Conservation (phyloP, 2,888 invertebrate genomes). For the Buathra laborator region DNA sequence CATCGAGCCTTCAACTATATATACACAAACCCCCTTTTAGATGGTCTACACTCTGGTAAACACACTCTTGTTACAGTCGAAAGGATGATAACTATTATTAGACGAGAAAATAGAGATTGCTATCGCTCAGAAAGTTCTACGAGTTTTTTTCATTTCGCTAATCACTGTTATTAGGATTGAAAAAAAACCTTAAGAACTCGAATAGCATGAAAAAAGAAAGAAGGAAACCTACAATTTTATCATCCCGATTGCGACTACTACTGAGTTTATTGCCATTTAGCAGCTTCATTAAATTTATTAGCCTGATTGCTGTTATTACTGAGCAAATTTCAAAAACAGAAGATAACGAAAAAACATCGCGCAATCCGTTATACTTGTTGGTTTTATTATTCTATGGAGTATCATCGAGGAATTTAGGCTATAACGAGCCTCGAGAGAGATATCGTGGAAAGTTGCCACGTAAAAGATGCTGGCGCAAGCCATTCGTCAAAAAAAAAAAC, state of each 20-base stretch:
- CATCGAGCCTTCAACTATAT: background rate
- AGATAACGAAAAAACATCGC: conserved; percentile 6
- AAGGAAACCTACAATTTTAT: background rate
- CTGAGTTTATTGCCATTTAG: too few species aligned
- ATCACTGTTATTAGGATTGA: too few species aligned
- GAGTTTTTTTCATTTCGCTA: background rate
- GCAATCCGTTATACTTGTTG: background rate
- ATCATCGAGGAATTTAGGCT: conserved; percentile 29
- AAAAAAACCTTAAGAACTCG: too few species aligned
- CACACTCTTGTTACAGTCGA: background rate
- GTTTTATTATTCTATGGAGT: conserved; percentile 38
- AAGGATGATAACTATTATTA: conserved; percentile 36
- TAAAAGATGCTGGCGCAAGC: conserved; percentile 68
- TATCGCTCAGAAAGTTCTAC: conserved; percentile 9
- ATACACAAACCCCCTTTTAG: conserved; percentile 7
- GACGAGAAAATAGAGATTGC: background rate
- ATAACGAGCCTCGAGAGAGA: conserved; percentile 58
- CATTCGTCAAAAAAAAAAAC: conserved; percentile 66
- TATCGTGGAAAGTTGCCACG: conserved; percentile 75
- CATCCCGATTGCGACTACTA: background rate
- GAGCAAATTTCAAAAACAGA: background rate
- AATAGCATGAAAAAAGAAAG: background rate
- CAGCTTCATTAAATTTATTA: background rate
- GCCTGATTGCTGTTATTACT: background rate
- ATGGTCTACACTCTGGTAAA: conserved; percentile 9